Evolutionary conservation across 2,113 vertebrate genomes (phyloP).

Genomic region (Raja brachyura): DNA sequence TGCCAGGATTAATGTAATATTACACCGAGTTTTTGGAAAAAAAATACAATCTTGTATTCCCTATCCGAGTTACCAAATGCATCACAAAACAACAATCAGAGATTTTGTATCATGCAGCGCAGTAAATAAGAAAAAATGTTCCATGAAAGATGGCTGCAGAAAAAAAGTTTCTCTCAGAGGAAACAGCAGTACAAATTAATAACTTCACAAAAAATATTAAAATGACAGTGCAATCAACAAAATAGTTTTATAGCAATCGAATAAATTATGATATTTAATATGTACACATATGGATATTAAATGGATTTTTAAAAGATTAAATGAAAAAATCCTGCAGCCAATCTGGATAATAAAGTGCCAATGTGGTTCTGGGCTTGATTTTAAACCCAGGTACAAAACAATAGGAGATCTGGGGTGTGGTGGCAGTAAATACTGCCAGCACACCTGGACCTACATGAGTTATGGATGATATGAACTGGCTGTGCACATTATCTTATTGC

Average conservation of each 20-base stretch:
- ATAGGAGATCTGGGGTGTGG: neutral
- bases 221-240: neutral
- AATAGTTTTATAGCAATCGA: neutral
- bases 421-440: neutral
- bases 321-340: neutral
- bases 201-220: neutral
- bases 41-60: neutral
- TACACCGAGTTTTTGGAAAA: conserved; percentile 1
- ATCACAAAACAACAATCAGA: conserved; percentile 14
- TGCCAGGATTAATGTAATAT: conserved; percentile 8
- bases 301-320: neutral
- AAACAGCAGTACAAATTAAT: neutral
- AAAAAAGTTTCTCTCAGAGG: neutral
- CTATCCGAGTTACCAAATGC: neutral
- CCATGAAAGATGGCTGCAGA: neutral
- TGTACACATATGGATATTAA: neutral
- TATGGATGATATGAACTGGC: neutral
- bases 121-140: neutral
- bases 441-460: neutral
- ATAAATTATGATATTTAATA: neutral
- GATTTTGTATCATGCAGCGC: neutral
- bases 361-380: neutral
- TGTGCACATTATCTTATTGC: neutral
- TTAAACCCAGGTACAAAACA: neutral
- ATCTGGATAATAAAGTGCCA: neutral